These are phyloP conservation scores for Trichoplusia ni DNA, from an alignment of 1,140 invertebrate species.

Conservation along the genomic window DNA sequence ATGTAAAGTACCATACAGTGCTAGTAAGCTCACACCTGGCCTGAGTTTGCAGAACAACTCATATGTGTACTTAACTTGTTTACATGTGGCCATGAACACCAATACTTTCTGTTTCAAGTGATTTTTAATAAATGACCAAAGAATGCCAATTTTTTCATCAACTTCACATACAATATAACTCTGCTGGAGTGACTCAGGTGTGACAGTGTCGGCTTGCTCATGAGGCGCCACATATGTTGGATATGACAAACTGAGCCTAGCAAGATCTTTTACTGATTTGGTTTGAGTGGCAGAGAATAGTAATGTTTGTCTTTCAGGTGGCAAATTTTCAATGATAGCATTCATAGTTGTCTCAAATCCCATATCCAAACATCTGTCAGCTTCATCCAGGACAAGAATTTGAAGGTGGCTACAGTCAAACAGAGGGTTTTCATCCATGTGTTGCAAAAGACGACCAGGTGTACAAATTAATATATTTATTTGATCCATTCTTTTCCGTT, in stretches of 20 bases:
- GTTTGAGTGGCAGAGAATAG: slow-evolving; percentile 99
- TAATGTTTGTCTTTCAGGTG: slow-evolving; percentile 93
- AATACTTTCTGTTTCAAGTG: slow-evolving; percentile 96
- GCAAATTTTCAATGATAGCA: slow-evolving; percentile 96
- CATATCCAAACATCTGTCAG: slow-evolving; percentile 97
- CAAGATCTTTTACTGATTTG: slow-evolving; percentile 96
- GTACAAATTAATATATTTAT: slow-evolving; percentile 98
- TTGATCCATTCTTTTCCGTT: slow-evolving; percentile 91
- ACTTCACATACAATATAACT: slow-evolving; percentile 96
- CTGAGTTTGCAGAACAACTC: slow-evolving; percentile 94
- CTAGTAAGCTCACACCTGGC: slow-evolving; percentile 92
- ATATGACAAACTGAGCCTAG: slow-evolving; percentile 94
- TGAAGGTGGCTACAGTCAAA: slow-evolving; percentile 93
- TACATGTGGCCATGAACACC: slow-evolving; percentile 97
- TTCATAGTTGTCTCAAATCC: slow-evolving; percentile 97
- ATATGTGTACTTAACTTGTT: slow-evolving; percentile 96
- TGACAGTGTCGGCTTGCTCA: slow-evolving; percentile 89
- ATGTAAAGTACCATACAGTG: slow-evolving; percentile 95
- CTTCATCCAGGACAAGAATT: slow-evolving; percentile 96
- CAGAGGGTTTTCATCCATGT: slow-evolving; percentile 98
- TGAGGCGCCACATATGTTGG: slow-evolving; percentile 96
- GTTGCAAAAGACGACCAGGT: slow-evolving; percentile 96
- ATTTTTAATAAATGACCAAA: slow-evolving; percentile 98
- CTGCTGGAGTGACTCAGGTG: slow-evolving; percentile 92
- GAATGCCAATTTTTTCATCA: slow-evolving; percentile 94